Base-by-base conservation (phyloP, 2,797 vertebrate genomes). In the Buphagus erythrorhynchus region DNA sequence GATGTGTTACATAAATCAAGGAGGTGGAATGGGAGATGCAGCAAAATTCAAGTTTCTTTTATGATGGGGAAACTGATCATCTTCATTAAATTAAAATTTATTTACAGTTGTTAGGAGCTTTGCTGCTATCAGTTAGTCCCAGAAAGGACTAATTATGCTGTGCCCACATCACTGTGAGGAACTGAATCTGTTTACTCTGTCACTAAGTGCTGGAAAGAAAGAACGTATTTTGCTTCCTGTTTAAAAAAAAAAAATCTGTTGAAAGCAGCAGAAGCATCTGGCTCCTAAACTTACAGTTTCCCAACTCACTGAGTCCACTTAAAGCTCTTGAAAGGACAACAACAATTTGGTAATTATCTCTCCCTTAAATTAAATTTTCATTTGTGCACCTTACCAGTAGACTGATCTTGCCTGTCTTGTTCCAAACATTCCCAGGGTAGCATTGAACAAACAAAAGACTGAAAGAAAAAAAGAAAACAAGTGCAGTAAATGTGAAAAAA, bases 191-290 rank as follows among this genome's bases (percentile, higher is more conserved):
- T 94, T 93, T 79, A 88, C 31, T 72, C 35, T 33, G 36, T 43
- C 66, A 59, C 31, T 91, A 76, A 95, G 48, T 61, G 26, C 51
- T 59, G 14, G 38, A 82, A 87, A 88, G 26, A 86, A 89, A 49
- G 9, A 87, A 80, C 9, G 38, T 51, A 15, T 35, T 95, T 83
- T 81, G 67, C 80, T 95, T 87, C 81, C 61, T 63, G 40, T 63
- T 74, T 4, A 45, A 72, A 83, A 65, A 36, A 35, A 9, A 29
- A 15, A 29, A 31, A 71, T 7, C 67, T 87, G 78, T 46, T 95
- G 85, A 95, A 63, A 95, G 63, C 73, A 79, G 51, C 28, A 91
- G 45, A 12, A 93, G 72, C 65, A 88, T 63, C 59, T 96, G 75
- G 54, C 57, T 88, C 62, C 63, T 66, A 43, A 78, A 84, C 11